Base-by-base conservation (phyloP, 2,113 vertebrate species). In the Tragulus kanchil region DNA sequence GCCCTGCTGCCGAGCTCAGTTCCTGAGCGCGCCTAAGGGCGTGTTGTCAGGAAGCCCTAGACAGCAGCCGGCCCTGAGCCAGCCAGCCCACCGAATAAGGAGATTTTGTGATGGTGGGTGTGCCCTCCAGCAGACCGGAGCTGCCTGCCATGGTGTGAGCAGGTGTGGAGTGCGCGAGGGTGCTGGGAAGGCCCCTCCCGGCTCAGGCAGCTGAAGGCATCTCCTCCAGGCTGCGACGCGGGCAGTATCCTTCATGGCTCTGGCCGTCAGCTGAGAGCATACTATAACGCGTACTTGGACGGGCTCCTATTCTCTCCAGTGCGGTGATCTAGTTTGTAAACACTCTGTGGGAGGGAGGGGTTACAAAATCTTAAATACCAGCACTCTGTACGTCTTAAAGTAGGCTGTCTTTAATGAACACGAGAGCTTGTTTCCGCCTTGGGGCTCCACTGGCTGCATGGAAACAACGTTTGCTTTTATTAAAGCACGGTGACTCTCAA, bases 301-400 rank as follows among this genome's bases (percentile, higher is more conserved):
- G 98, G 36, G 36, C 36, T 36, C 36, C 36, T 36, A 36, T 36
- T 36, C 36, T 98, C 97, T 98, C 92, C 92, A 97, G 94, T 67
- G 56, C 95, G 97, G 56, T 98, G 95, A 97, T 97, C 94, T 97
- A 97, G 93, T 96, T 97, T 96, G 98, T 98, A 97, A 98, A 98
- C 96, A 95, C 84, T 96, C 96, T 83, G 6, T 36, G 36, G 36
- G 36, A n/a, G 36, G 36, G 36, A 82, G 82, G 97, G 94, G 92
- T 97, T 97, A 98, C 98, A 98, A 97, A 98, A 96, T 97, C 97
- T 96, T 97, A 98, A 98, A 94, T 94, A 98, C 95, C 96, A 97
- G 96, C 95, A 98, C 86, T 97, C 96, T 98, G 85, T 97, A 96
- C 92, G 97, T 96, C 96, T 64, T 93, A 28, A 97, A 93, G 59